Percentiles rank a stretch among this genome's conserved stretches.
phyloP scores from a whole-genome alignment of 2,888 invertebrate species.

The Dexiosoma caninum region DNA sequence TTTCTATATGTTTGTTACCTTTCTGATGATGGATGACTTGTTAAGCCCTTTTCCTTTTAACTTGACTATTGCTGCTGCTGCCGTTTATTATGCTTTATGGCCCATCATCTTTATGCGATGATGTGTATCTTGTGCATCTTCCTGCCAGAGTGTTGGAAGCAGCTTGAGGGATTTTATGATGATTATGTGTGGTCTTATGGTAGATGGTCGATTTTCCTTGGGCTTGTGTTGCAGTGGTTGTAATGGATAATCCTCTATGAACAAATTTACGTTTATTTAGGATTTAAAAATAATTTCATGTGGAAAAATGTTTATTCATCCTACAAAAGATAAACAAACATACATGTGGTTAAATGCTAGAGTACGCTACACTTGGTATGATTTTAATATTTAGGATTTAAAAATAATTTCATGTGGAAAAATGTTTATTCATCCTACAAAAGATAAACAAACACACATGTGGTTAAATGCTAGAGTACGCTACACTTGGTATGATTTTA shows the following conservation, averaged over 20 bases:
- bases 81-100: not conserved
- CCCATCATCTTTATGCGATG: not conserved
- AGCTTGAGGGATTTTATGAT: conserved; percentile 1
- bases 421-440: conserved; percentile 9
- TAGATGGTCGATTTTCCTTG: not conserved
- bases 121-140: not conserved
- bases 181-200: not conserved
- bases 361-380: no score
- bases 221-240: not conserved
- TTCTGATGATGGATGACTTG: conserved; percentile 62
- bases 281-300: conserved; percentile 55
- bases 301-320: conserved; percentile 30
- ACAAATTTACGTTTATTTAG: conserved; percentile 54
- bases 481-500: not conserved
- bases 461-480: not conserved
- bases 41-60: conserved; percentile 38
- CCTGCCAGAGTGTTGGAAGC: not conserved
- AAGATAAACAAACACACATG: conserved; percentile 12
- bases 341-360: no score
- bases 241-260: conserved; percentile 59
- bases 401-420: conserved; percentile 57
- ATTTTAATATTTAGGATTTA: conserved; percentile 54
- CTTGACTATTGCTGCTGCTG: not conserved
- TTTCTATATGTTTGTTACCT: conserved; percentile 46
- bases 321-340: not conserved